Evolutionary conservation across 2,797 vertebrate species (phyloP).

Genomic region (Danio jaintianensis): DNA sequence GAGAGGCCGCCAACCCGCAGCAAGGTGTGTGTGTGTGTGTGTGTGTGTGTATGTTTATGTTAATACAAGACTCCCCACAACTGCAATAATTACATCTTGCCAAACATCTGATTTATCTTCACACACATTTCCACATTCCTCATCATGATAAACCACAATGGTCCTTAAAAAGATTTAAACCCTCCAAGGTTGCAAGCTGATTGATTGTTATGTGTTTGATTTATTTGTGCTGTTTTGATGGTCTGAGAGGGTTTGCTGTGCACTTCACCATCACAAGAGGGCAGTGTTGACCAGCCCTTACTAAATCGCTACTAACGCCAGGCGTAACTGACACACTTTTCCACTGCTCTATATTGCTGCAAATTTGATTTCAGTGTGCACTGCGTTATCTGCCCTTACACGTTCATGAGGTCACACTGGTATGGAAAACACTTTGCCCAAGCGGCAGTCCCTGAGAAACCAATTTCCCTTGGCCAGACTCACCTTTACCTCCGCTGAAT

Average conservation of each 20-base stretch:
- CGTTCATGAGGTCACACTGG: conserved; percentile 55
- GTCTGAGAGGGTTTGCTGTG: conserved; percentile 36
- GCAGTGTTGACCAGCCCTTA: conserved; percentile 71
- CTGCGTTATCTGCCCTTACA: conserved; percentile 42
- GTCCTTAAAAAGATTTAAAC: conserved; percentile 64
- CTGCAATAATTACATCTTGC: neutral
- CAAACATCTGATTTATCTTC: conserved; percentile 19
- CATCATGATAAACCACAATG: conserved; percentile 21
- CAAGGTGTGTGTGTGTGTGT: conserved; percentile 70
- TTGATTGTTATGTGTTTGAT: neutral
- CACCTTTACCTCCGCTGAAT: conserved; percentile 52
- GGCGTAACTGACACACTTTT: conserved; percentile 7
- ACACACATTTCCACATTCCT: conserved; percentile 23
- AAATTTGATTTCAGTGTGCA: conserved; percentile 53
- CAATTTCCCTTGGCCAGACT: conserved; percentile 54
- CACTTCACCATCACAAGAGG: conserved; percentile 73
- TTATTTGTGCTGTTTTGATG: conserved; percentile 48
- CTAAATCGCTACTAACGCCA: conserved; percentile 52
- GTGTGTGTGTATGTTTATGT: conserved; percentile 4
- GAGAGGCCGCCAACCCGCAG: conserved; percentile 80
- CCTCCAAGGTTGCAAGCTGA: conserved; percentile 35
- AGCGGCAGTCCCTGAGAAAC: conserved; percentile 57
- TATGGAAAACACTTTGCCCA: conserved; percentile 55
- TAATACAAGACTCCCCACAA: neutral
- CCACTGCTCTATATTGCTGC: conserved; percentile 26